Evolutionary conservation across 2,113 vertebrate species (phyloP), one percentile per base, ranked within the genome.

Genomic region (Pluvialis apricaria): DNA sequence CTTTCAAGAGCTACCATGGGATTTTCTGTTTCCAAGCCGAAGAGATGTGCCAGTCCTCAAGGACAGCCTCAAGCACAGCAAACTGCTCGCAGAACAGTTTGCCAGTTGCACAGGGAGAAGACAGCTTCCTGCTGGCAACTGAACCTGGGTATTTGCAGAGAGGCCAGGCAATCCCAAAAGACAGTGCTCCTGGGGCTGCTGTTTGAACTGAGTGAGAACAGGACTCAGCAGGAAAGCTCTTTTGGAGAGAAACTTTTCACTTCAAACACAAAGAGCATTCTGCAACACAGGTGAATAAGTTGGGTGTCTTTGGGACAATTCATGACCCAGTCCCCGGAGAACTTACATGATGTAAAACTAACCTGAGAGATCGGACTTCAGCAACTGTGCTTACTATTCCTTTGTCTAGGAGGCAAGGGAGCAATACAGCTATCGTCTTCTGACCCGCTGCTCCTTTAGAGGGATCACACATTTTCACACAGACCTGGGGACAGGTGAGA

Each of bases 361-460:
- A 99, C 99, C 99, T 99, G 82, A 99, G 99, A 15, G 99, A 97
- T 90, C 99, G 99, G 57, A 99, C 99, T 98, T 99, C 99, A 11
- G 99, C 92, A 54, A 99, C 99, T 12, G 98, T 98, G 97, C 99
- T 99, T 64, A 99, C 98, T 66, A 99, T 99, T 95, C 99, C 99
- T 94, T 99, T 99, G 93, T 99, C 99, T 92, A 99, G 98, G 77
- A 99, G 98, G 94, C 99, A 99, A n/a, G 99, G 99, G 58, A 99
- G 97, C 65, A 99, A 93, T 36, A 99, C 98, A 5, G 99, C 98
- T 70, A 99, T 97, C 0, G 98, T 99, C 96, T 97, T 99, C 98
- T 99, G 99, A 83, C 99, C 99, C 15, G 98, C 97, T n/a, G 98
- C 97, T 90, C 99, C 99, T 97, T 98, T 98, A 34, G 98, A 97